These are phyloP conservation scores for Lithosia quadra DNA, from an alignment of 2,888 invertebrate genomes.

Conservation along the genomic window DNA sequence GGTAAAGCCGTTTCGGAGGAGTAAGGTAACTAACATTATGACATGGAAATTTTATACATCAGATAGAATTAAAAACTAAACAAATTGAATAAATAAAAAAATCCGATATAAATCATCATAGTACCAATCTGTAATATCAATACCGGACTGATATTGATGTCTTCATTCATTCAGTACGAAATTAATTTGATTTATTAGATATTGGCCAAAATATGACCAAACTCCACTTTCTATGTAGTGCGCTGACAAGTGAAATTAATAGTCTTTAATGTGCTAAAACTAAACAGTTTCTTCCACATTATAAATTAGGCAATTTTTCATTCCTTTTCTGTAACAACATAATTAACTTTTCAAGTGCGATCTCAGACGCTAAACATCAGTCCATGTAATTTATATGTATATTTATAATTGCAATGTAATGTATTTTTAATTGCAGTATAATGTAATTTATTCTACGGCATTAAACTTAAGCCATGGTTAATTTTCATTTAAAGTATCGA, in stretches of 20 bases:
- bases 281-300: background rate
- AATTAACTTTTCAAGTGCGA: background rate
- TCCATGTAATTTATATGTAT: background rate
- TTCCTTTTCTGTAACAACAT: background rate
- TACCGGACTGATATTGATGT: too few species aligned
- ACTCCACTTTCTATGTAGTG: background rate
- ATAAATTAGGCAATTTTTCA: background rate
- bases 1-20: too few species aligned
- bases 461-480: background rate
- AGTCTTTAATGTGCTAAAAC: background rate
- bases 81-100: too few species aligned
- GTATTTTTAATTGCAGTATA: slow-evolving; percentile 1
- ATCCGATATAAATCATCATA: too few species aligned
- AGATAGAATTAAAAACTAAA: too few species aligned
- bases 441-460: background rate
- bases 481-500: background rate
- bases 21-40: too few species aligned
- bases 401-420: background rate
- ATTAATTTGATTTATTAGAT: background rate
- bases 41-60: too few species aligned
- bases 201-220: background rate
- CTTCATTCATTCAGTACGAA: background rate
- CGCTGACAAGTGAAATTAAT: background rate
- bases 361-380: background rate
- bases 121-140: too few species aligned